Evolutionary conservation across 2,113 vertebrate genomes (phyloP).

Genomic region (Buteo buteo): DNA sequence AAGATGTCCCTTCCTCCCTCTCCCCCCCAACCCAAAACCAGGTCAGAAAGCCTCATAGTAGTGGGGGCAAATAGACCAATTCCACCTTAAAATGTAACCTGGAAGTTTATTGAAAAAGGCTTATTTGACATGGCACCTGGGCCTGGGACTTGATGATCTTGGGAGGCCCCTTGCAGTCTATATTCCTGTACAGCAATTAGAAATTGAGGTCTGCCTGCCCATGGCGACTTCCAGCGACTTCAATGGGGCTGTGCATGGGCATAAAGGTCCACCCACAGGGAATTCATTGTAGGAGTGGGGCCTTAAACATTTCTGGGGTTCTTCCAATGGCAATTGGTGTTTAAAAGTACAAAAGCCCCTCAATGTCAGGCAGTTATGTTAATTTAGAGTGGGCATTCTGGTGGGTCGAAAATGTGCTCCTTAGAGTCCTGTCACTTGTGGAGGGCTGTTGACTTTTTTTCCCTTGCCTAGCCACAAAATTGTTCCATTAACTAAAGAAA

Average conservation of each 20-base stretch:
- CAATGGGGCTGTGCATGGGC: background rate
- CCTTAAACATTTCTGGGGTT: background rate
- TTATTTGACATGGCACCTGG: background rate
- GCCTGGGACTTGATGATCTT: background rate
- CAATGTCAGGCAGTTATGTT: background rate
- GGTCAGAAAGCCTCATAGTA: background rate
- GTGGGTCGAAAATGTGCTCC: background rate
- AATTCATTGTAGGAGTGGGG: background rate
- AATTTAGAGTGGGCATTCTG: background rate
- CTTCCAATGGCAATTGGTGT: background rate
- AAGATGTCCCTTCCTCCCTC: background rate
- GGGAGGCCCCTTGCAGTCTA: background rate
- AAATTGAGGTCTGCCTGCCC: background rate
- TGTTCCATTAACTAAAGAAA: background rate
- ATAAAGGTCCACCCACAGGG: background rate
- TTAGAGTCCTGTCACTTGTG: background rate
- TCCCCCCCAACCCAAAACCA: background rate
- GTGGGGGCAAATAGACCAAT: background rate
- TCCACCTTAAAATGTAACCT: background rate
- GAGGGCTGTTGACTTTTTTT: background rate
- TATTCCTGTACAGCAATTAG: background rate
- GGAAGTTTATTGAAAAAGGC: background rate
- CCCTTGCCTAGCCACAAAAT: background rate
- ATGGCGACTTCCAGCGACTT: background rate
- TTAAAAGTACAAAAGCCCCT: background rate